These are phyloP conservation scores for Cephus spinipes DNA, from an alignment of 2,888 invertebrate genomes.

Conservation along the genomic window DNA sequence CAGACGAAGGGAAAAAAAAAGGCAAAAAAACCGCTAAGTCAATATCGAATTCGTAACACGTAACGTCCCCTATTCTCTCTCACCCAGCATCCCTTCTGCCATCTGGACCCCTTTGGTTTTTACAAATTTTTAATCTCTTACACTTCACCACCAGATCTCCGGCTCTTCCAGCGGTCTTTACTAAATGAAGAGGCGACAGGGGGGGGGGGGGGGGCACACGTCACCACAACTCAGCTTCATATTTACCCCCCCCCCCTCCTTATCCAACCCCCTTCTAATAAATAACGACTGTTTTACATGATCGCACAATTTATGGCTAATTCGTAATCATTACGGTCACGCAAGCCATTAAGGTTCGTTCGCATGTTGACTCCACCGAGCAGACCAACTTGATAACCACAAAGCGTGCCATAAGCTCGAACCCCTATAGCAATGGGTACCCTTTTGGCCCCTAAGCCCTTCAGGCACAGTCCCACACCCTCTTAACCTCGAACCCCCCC, in stretches of 20 bases:
- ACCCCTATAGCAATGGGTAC: neutral
- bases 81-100: neutral
- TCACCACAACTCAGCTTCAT: neutral
- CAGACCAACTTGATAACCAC: slow-evolving; percentile 44
- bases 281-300: slow-evolving; percentile 53
- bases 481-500: neutral
- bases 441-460: neutral
- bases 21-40: slow-evolving; percentile 8
- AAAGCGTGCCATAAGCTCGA: neutral
- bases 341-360: slow-evolving; percentile 52
- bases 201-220: neutral
- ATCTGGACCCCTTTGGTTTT: neutral
- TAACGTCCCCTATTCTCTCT: slow-evolving; percentile 11
- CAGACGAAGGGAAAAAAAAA: slow-evolving; percentile 10
- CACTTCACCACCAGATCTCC: neutral
- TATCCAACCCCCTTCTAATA: slow-evolving; percentile 29
- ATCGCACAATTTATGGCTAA: slow-evolving; percentile 58
- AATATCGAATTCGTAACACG: slow-evolving; percentile 20
- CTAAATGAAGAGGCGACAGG: neutral
- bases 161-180: neutral
- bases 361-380: slow-evolving; percentile 50
- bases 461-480: neutral
- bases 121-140: neutral
- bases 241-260: neutral
- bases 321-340: slow-evolving; percentile 59